Evolutionary conservation across 1,140 invertebrate species (phyloP).

Genomic region (Meloidogyne exigua): DNA sequence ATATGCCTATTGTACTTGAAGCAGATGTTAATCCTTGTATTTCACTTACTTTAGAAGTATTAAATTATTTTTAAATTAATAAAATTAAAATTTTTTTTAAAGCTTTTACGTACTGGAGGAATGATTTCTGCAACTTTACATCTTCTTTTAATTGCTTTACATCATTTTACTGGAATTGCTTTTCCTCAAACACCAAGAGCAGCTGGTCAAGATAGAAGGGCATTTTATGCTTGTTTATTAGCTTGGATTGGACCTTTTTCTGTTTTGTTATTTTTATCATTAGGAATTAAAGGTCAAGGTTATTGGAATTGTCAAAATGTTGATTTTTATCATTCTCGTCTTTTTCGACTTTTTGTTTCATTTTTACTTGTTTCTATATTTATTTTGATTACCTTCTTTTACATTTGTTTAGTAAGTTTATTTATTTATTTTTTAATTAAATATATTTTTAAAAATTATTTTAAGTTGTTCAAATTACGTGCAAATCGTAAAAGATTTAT

Average conservation of each 20-base stretch:
- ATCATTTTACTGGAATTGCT: constrained; percentile 45
- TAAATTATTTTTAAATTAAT: background rate
- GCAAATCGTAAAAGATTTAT: background rate
- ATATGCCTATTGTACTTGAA: constrained; percentile 40
- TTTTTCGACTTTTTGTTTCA: constrained; percentile 40
- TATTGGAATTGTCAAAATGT: constrained; percentile 44
- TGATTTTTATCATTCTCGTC: constrained; percentile 45
- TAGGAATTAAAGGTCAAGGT: constrained; percentile 31
- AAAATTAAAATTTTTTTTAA: background rate
- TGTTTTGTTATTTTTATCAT: constrained; percentile 35
- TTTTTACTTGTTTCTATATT: constrained; percentile 43
- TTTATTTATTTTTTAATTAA: background rate
- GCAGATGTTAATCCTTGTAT: constrained; percentile 49
- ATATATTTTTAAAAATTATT: background rate
- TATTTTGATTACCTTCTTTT: constrained; percentile 41
- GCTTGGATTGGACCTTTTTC: constrained; percentile 42
- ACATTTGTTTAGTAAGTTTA: constrained; percentile 40
- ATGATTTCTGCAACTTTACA: constrained; percentile 46
- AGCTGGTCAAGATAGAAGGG: background rate
- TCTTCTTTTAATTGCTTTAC: constrained; percentile 42
- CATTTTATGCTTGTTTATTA: constrained; percentile 29
- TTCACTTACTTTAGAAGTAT: constrained; percentile 42
- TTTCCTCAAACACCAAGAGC: constrained; percentile 24
- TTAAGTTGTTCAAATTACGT: background rate
- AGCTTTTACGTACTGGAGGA: constrained; percentile 47